These are phyloP conservation scores for Drosophila heteroneura DNA, from an alignment of 2,888 invertebrate species.

Conservation along the genomic window DNA sequence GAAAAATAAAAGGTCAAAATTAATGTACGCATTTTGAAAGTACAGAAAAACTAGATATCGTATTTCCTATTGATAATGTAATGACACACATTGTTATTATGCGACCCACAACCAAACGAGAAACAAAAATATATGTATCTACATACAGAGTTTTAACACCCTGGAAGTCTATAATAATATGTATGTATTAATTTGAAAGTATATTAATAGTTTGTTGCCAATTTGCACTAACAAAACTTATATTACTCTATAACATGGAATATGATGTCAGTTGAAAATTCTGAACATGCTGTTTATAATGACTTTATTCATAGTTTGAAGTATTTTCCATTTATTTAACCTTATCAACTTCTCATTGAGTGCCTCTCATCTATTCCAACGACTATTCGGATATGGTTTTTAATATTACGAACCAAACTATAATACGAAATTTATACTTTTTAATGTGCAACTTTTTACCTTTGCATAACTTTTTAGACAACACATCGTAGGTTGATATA, in stretches of 20 bases:
- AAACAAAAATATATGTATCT: constrained; percentile 3
- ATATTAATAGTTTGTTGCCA: constrained; percentile 16
- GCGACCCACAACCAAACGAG: constrained; percentile 23
- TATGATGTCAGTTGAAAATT: constrained; percentile 7
- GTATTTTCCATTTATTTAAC: constrained; percentile 11
- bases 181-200: constrained; percentile 1
- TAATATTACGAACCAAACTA: constrained; percentile 26
- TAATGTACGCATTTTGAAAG: constrained; percentile 17
- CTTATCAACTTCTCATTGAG: constrained; percentile 32
- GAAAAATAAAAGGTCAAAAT: constrained; percentile 10
- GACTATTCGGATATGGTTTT: constrained; percentile 21
- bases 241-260: not conserved
- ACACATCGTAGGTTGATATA: constrained; percentile 59
- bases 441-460: constrained; percentile 72
- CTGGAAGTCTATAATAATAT: constrained; percentile 13
- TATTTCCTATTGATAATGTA: constrained; percentile 46
- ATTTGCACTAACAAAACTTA: constrained; percentile 8
- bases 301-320: not conserved
- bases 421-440: constrained; percentile 46
- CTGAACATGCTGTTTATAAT: not conserved
- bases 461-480: constrained; percentile 70
- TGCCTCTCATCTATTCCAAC: constrained; percentile 48
- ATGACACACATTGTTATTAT: constrained; percentile 59
- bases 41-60: constrained; percentile 6
- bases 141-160: constrained; percentile 1